Base-by-base conservation (phyloP, 2,888 invertebrate genomes). In the Troides oblongomaculatus region DNA sequence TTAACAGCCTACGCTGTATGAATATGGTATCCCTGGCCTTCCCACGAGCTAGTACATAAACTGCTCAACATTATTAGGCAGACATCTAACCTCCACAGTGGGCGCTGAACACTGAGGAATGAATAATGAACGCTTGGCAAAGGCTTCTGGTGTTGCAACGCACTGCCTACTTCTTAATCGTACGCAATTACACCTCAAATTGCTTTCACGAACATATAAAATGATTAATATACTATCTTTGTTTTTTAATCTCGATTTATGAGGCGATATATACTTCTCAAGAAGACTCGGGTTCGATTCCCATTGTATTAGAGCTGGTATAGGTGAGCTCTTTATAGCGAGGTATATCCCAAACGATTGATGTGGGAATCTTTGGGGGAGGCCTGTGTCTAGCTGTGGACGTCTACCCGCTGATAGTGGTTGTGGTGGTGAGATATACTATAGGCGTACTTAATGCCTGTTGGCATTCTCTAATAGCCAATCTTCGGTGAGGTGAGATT, bases 61-160 rank as follows among this genome's bases (percentile, higher is more conserved):
- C 43, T 56, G 58, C 18, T 59, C 63, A 63, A 70, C 63, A 56
- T 25, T 70, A 70, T 67, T 70, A 61, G 67, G 61, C 67, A 64
- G 67, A 67, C 70, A 64, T 64, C 60, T 62, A 17, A 39, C 69
- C 66, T 25, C 63, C 60, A 39, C 60, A 64, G 66, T 70, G 66
- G 70, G 70, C 64, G 70, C 70, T 56, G 18, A 36, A 61, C 60
- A 46, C 12, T 30, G 43, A 14, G n/a, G 14, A 67, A 64, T 70
- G 70, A 70, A 70, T 67, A 70, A 70, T 64, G 70, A 70, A 66
- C 63, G 5, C 53, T 63, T 36, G 63, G 66, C 70, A 62, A 71
- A 23, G 59, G 39, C 58, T 36, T 2, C 53, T 23, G n/a, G 12
- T 71, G 68, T 66, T 66, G 65, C 63, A 71, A 71, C 46, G 10